These are phyloP conservation scores for Drosophila greeni DNA, from an alignment of 2,888 invertebrate species.

Conservation along the genomic window DNA sequence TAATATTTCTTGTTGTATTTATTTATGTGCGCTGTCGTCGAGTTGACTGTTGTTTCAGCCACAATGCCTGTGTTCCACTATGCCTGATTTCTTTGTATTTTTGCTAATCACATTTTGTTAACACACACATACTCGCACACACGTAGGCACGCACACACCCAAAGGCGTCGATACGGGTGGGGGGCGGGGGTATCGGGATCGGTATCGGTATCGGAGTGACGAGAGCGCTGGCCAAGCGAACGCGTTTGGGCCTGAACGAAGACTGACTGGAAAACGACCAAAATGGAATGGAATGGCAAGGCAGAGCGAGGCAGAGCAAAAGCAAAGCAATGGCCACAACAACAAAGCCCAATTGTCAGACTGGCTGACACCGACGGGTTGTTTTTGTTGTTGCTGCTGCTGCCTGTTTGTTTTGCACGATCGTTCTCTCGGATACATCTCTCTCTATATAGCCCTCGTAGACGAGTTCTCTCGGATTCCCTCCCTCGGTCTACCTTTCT, in stretches of 20 bases:
- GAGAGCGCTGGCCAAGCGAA: constrained; percentile 69
- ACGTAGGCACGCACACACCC: constrained; percentile 17
- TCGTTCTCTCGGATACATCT: constrained; percentile 20
- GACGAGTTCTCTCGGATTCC: constrained; percentile 9
- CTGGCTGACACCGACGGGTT: constrained; percentile 37
- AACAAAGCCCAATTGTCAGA: constrained; percentile 35
- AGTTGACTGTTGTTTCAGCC: constrained; percentile 56
- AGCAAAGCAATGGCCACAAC: constrained; percentile 17
- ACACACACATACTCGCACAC: constrained; percentile 53
- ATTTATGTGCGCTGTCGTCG: constrained; percentile 10
- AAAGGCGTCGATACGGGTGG: constrained; percentile 11
- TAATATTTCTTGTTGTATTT: constrained; percentile 19
- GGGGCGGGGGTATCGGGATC: constrained; percentile 9
- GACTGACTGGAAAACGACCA: constrained; percentile 70
- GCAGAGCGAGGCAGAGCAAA: constrained; percentile 14
- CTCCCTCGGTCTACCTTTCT: constrained; percentile 17
- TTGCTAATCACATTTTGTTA: constrained; percentile 74
- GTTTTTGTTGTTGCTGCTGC: constrained; percentile 18
- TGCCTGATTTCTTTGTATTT: constrained; percentile 69
- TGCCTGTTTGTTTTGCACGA: constrained; percentile 45
- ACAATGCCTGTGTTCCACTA: constrained; percentile 51
- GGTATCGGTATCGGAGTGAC: constrained; percentile 18
- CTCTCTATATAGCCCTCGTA: constrained; percentile 1
- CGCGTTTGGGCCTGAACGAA: constrained; percentile 76
- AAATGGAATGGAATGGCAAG: constrained; percentile 59